Percentiles rank a stretch among this genome's conserved stretches.
phyloP scores from a whole-genome alignment of 37 sponge, comb jelly and placozoan genomes.

The Spongia lamella region DNA sequence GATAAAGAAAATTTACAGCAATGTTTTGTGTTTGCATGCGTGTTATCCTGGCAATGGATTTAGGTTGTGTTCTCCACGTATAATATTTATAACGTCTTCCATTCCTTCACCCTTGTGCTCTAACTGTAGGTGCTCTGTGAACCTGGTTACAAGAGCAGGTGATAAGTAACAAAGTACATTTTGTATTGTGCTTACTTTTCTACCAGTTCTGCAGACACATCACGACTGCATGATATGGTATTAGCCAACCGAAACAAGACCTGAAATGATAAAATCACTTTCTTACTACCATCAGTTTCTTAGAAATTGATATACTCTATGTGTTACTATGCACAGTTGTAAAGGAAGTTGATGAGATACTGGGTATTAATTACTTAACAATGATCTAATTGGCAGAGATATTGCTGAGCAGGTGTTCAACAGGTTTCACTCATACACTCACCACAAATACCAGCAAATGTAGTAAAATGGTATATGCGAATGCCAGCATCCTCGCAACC shows the following conservation, averaged over 20 bases:
- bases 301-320: too few relatives aligned
- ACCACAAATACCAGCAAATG: slow-evolving; percentile 87
- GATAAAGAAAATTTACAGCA: not conserved
- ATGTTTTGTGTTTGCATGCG: not conserved
- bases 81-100: too few relatives aligned
- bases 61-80: too few relatives aligned
- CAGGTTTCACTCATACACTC: not conserved
- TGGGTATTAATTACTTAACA: too few relatives aligned
- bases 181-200: slow-evolving; percentile 47
- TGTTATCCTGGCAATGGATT: too few relatives aligned
- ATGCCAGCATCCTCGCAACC: slow-evolving; percentile 76
- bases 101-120: too few relatives aligned
- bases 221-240: slow-evolving; percentile 38
- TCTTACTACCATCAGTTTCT: too few relatives aligned
- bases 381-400: too few relatives aligned
- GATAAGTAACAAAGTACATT: not conserved
- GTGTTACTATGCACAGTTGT: too few relatives aligned
- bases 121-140: slow-evolving; percentile 74
- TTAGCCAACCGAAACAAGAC: slow-evolving; percentile 61
- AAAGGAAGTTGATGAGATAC: too few relatives aligned
- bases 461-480: slow-evolving; percentile 83
- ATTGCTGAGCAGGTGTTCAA: too few relatives aligned
- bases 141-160: slow-evolving; percentile 47
- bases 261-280: slow-evolving; percentile 15
- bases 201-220: slow-evolving; percentile 62